phyloP scores from a whole-genome alignment of 2,113 vertebrate genomes.

The Lota lota region DNA sequence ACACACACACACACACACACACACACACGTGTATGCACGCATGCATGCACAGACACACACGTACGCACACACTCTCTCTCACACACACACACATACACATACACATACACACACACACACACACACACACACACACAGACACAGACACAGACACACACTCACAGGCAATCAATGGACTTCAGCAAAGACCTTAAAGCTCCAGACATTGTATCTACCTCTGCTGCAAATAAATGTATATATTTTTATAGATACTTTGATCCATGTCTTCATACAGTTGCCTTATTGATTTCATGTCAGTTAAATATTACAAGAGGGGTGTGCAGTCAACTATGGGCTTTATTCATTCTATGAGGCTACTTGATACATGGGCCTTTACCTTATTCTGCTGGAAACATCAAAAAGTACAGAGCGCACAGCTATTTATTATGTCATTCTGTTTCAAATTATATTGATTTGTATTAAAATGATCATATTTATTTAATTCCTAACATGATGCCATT shows the following conservation, averaged over 20 bases:
- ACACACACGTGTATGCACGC: constrained; percentile 11
- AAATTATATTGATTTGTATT: too few relatives aligned
- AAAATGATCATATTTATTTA: too few relatives aligned
- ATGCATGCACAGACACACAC: constrained; percentile 2
- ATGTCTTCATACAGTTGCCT: background rate
- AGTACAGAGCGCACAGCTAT: too few relatives aligned
- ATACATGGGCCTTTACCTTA: too few relatives aligned
- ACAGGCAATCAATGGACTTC: background rate
- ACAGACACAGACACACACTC: background rate
- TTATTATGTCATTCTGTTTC: too few relatives aligned
- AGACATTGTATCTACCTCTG: constrained; percentile 56
- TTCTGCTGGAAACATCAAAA: too few relatives aligned
- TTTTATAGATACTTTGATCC: constrained; percentile 17
- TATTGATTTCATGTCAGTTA: too few relatives aligned
- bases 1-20: constrained; percentile 14
- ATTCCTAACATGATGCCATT: too few relatives aligned
- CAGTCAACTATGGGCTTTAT: too few relatives aligned
- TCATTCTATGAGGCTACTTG: too few relatives aligned
- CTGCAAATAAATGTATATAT: constrained; percentile 24
- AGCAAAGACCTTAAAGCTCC: constrained; percentile 18
- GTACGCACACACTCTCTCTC: constrained; percentile 72
- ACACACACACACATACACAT: constrained; percentile 66
- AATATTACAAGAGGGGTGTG: too few relatives aligned
- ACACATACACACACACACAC: constrained; percentile 13
- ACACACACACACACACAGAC: constrained; percentile 6